These are phyloP conservation scores for Papilio dardanus DNA, from an alignment of 1,140 invertebrate genomes.

Conservation along the genomic window DNA sequence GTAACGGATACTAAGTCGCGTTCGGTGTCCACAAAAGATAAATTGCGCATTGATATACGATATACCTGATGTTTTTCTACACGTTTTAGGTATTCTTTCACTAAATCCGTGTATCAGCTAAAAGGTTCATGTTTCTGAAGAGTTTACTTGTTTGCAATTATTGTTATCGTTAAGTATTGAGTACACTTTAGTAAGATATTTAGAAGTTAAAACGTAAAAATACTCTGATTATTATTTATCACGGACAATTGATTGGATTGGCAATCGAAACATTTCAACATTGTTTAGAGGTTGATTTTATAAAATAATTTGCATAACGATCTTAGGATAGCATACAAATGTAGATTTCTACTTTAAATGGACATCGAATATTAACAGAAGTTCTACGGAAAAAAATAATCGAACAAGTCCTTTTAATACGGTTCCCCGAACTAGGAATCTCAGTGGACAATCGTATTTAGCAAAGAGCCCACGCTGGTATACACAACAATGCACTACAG, in stretches of 20 bases:
- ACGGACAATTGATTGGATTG: too few species aligned
- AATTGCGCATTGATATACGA: conserved; percentile 75
- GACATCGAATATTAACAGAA: background rate
- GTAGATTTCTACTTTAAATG: background rate
- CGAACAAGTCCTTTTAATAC: conserved; percentile 35
- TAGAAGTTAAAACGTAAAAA: too few species aligned
- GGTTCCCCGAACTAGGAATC: conserved; percentile 60
- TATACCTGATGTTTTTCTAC: conserved; percentile 75
- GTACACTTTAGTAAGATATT: background rate
- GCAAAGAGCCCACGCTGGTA: conserved; percentile 63
- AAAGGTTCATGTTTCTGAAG: conserved; percentile 65
- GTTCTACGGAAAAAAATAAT: conserved; percentile 6
- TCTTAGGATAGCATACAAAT: too few species aligned
- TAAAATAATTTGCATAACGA: too few species aligned
- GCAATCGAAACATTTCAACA: too few species aligned
- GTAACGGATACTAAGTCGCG: conserved; percentile 71
- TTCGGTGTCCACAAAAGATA: conserved; percentile 67
- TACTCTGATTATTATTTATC: too few species aligned
- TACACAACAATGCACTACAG: conserved; percentile 62
- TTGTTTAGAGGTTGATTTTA: too few species aligned
- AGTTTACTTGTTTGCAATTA: conserved; percentile 42
- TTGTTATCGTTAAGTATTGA: conserved; percentile 21
- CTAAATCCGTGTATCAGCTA: conserved; percentile 52
- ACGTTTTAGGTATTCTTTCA: conserved; percentile 49
- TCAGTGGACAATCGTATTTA: conserved; percentile 63